Conservation (phyloP, 2,888 invertebrate species). For the Acanthosepion pharaonis region DNA sequence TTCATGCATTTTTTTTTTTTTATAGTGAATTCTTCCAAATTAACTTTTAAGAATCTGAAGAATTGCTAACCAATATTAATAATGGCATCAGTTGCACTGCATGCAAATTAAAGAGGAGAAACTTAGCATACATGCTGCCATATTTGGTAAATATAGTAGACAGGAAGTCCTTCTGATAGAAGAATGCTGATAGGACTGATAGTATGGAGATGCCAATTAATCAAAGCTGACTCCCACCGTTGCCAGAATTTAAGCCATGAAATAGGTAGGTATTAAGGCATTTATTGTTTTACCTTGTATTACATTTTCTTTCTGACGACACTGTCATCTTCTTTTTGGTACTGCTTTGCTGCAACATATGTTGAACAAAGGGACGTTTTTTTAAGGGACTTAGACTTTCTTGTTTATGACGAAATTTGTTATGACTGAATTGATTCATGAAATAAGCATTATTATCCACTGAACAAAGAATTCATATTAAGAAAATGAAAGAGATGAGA, state of each 20-base stretch:
- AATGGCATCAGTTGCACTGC: not conserved
- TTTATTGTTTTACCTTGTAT: not conserved
- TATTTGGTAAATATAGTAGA: not conserved
- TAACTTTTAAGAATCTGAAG: too few species aligned
- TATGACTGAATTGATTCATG: too few species aligned
- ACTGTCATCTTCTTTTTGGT: not conserved
- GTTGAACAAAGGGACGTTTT: not conserved
- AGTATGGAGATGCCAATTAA: not conserved
- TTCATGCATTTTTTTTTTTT: too few species aligned
- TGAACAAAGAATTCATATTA: too few species aligned
- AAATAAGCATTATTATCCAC: too few species aligned
- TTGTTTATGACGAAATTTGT: too few species aligned
- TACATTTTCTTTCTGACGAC: too few species aligned
- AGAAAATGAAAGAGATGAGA: too few species aligned
- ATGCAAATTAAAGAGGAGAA: not conserved
- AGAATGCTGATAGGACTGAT: not conserved
- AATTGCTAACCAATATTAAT: too few species aligned
- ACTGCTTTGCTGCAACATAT: not conserved
- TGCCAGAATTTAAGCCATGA: not conserved
- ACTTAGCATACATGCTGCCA: not conserved
- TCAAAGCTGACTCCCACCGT: not conserved
- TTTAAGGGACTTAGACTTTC: not conserved
- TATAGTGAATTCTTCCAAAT: too few species aligned
- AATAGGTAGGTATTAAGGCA: not conserved
- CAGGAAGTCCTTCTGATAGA: not conserved